A percentile compares a stretch with the other conserved stretches of the same genome.
Evolutionary conservation across 2,797 vertebrate genomes (phyloP).

Genomic region (Cirrhinus molitorella): DNA sequence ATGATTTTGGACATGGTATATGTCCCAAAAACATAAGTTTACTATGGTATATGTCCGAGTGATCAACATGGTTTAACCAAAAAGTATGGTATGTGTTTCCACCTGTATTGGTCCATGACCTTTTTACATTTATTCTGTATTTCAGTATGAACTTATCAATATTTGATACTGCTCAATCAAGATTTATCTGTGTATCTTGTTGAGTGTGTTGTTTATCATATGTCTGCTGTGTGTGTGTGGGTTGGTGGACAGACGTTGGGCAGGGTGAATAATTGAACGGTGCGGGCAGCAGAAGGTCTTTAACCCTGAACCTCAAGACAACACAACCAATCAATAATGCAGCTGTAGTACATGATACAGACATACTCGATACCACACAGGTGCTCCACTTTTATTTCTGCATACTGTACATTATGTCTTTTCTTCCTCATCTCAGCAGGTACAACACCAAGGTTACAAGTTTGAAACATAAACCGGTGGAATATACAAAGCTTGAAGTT

Average conservation of each 20-base stretch:
- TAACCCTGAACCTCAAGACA: constrained; percentile 79
- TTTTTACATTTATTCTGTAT: not conserved
- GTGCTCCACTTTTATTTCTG: not conserved
- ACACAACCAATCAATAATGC: constrained; percentile 80
- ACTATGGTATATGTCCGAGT: no score
- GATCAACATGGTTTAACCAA: not conserved
- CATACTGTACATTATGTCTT: not conserved
- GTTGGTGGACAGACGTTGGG: constrained; percentile 58
- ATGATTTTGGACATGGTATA: no score
- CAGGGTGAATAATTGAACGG: constrained; percentile 78
- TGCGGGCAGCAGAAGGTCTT: constrained; percentile 74
- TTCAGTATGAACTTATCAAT: not conserved
- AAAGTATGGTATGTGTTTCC: not conserved
- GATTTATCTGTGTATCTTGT: not conserved
- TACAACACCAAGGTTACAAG: not conserved
- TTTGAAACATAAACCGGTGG: not conserved
- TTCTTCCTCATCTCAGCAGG: not conserved
- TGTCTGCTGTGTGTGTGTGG: constrained; percentile 33
- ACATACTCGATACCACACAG: constrained; percentile 12
- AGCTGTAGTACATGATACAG: constrained; percentile 71
- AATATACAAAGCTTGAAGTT: constrained; percentile 8
- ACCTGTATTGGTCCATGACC: not conserved
- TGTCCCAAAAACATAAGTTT: no score
- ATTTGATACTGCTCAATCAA: not conserved
- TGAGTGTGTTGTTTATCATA: not conserved